phyloP scores from a whole-genome alignment of 2,797 vertebrate species.

The Cynodonichthys magdalenae region DNA sequence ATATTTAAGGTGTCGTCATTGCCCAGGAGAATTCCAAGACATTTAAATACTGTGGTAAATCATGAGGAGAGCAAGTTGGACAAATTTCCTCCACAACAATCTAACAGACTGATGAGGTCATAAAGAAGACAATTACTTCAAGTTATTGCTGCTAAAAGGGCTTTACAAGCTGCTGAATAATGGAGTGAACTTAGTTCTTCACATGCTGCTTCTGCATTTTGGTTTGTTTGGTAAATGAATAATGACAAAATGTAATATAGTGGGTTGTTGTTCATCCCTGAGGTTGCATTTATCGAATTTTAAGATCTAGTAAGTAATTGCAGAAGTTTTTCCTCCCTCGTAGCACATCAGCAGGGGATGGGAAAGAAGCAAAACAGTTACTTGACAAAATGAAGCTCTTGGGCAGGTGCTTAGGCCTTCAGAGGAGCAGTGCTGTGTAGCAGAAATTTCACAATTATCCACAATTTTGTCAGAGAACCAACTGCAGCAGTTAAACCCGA shows the following conservation, averaged over 20 bases:
- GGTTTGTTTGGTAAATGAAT: background rate
- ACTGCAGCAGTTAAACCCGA: conserved; percentile 2
- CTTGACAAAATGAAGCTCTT: background rate
- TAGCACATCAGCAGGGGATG: conserved; percentile 2
- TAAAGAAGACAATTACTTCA: conserved; percentile 2
- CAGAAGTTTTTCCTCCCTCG: background rate
- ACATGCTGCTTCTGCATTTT: background rate
- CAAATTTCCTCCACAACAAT: background rate
- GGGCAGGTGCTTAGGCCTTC: conserved; percentile 5
- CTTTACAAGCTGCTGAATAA: background rate
- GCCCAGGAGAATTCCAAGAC: background rate
- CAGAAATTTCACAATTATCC: conserved; percentile 6
- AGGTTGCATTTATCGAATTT: background rate
- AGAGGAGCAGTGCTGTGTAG: conserved; percentile 14
- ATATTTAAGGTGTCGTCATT: background rate
- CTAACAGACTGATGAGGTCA: background rate
- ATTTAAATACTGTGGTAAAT: background rate
- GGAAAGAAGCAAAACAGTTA: conserved; percentile 19
- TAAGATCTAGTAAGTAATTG: conserved; percentile 5
- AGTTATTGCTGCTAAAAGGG: conserved; percentile 10
- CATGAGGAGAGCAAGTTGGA: background rate
- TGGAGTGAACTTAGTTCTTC: background rate
- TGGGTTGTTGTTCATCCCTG: background rate
- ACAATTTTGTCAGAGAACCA: conserved; percentile 1
- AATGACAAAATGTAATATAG: background rate